phyloP scores from a whole-genome alignment of 2,797 vertebrate genomes.

The Apogon talboti region DNA sequence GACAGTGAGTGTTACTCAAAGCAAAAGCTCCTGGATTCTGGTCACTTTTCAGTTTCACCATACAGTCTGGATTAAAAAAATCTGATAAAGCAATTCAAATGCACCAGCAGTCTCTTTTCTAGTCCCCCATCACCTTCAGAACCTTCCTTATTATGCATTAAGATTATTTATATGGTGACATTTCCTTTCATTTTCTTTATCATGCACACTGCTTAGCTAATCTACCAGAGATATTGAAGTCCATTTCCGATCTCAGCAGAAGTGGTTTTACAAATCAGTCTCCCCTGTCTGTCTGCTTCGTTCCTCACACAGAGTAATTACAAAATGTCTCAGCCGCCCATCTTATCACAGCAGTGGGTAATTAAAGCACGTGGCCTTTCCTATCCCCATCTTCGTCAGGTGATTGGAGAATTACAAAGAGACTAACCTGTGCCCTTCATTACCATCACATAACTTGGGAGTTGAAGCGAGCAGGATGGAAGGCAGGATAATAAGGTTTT shows the following conservation, averaged over 20 bases:
- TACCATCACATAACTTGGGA: constrained; percentile 47
- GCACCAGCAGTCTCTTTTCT: constrained; percentile 28
- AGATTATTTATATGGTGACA: constrained; percentile 62
- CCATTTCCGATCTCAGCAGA: constrained; percentile 62
- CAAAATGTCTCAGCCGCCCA: constrained; percentile 54
- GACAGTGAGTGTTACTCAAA: constrained; percentile 19
- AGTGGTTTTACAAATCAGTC: constrained; percentile 49
- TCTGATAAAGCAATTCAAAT: constrained; percentile 47
- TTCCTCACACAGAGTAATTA: constrained; percentile 68
- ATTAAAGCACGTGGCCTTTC: constrained; percentile 70
- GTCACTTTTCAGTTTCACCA: constrained; percentile 24
- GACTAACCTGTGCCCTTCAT: constrained; percentile 67
- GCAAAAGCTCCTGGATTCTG: background rate
- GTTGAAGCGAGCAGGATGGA: constrained; percentile 30
- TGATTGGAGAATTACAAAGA: constrained; percentile 64
- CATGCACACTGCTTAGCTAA: constrained; percentile 51
- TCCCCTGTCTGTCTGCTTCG: constrained; percentile 50
- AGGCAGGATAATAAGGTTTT: constrained; percentile 25
- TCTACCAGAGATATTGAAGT: constrained; percentile 57
- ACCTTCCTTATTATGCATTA: constrained; percentile 48
- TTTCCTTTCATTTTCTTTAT: constrained; percentile 68
- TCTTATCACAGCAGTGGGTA: constrained; percentile 70
- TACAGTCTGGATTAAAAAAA: constrained; percentile 12
- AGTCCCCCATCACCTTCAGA: constrained; percentile 39
- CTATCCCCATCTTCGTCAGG: constrained; percentile 49